Percentiles rank a stretch among this genome's conserved stretches.
phyloP scores from a whole-genome alignment of 2,797 vertebrate species.

The Microctenopoma steveboyesi region DNA sequence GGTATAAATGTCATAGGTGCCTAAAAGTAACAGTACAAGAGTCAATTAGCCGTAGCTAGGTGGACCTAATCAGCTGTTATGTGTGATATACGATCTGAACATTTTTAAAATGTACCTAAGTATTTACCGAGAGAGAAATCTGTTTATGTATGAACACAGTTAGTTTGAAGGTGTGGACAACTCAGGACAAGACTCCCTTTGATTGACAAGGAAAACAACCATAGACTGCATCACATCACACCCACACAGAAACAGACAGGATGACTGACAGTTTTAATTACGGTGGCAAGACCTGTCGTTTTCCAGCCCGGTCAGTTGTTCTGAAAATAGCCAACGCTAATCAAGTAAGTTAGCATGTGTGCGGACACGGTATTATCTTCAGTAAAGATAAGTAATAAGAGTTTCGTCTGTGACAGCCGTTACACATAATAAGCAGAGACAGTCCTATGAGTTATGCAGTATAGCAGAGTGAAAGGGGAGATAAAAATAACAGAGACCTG shows the following conservation, averaged over 20 bases:
- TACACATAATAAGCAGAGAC: slow-evolving; percentile 27
- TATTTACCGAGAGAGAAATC: not conserved
- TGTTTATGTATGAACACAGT: slow-evolving; percentile 2
- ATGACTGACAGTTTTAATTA: slow-evolving; percentile 59
- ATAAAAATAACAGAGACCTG: slow-evolving; percentile 11
- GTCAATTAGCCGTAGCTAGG: too few species aligned
- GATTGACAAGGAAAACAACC: slow-evolving; percentile 31
- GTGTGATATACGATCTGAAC: too few species aligned
- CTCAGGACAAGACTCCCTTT: slow-evolving; percentile 12
- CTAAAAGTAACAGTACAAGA: too few species aligned
- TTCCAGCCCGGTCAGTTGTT: slow-evolving; percentile 28
- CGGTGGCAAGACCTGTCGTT: slow-evolving; percentile 42
- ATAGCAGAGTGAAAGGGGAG: slow-evolving; percentile 6
- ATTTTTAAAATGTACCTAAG: not conserved
- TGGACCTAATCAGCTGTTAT: too few species aligned
- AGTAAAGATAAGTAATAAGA: not conserved
- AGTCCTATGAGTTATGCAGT: slow-evolving; percentile 8
- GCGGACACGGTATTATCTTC: not conserved
- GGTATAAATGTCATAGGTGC: too few species aligned
- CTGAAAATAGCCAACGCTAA: slow-evolving; percentile 46
- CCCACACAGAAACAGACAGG: slow-evolving; percentile 22
- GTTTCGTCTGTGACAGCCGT: slow-evolving; percentile 3
- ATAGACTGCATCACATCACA: not conserved
- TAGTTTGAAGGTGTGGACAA: slow-evolving; percentile 9
- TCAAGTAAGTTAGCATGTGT: slow-evolving; percentile 10